Conservation (phyloP, 2,888 invertebrate genomes). For the Celastrina argiolus region DNA sequence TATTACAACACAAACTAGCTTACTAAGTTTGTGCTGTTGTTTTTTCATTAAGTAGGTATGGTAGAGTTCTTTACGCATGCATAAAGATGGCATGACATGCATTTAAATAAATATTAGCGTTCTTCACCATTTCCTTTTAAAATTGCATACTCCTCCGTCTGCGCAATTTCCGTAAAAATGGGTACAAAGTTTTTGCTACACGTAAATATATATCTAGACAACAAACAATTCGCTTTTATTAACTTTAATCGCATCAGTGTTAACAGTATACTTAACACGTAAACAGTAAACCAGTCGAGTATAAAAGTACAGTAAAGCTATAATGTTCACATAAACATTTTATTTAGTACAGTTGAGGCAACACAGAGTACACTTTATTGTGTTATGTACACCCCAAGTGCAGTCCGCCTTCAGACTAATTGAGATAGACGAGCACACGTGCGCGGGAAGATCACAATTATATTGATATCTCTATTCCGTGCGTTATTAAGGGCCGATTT, state of each 20-base stretch:
- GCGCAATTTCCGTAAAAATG: too few species aligned
- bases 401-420: constrained; percentile 64
- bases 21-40: too few species aligned
- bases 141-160: too few species aligned
- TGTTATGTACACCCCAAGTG: constrained; percentile 27
- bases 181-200: too few species aligned
- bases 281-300: not conserved
- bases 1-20: too few species aligned
- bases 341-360: constrained; percentile 26
- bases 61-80: too few species aligned
- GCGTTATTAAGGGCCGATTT: not conserved
- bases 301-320: constrained; percentile 3
- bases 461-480: not conserved
- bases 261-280: not conserved
- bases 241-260: not conserved
- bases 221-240: too few species aligned
- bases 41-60: too few species aligned
- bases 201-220: too few species aligned
- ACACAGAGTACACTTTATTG: constrained; percentile 25
- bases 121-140: too few species aligned
- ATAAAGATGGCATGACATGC: too few species aligned
- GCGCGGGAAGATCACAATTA: constrained; percentile 35
- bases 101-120: too few species aligned
- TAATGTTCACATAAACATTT: constrained; percentile 9
- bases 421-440: constrained; percentile 75